These are phyloP conservation scores for Sakesphorus luctuosus DNA, from an alignment of 2,113 vertebrate genomes.

Conservation along the genomic window DNA sequence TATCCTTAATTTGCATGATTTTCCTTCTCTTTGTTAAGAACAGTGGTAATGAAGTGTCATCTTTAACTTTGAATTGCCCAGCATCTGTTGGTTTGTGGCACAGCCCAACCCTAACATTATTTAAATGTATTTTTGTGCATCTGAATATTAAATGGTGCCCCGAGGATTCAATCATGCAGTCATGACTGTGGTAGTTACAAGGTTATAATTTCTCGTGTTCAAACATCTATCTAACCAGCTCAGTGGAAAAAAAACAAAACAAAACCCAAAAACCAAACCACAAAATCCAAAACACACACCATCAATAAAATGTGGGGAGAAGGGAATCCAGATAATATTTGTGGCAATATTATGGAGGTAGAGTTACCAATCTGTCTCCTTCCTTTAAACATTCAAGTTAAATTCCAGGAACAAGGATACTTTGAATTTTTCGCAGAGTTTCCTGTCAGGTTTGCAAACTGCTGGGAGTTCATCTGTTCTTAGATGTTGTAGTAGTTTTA, in stretches of 20 bases:
- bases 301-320: neutral
- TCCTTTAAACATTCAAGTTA: neutral
- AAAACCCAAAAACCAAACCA: no score
- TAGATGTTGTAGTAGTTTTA: neutral
- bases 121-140: neutral
- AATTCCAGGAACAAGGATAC: neutral
- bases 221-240: neutral
- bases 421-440: neutral
- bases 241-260: neutral
- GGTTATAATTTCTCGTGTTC: neutral
- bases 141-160: neutral
- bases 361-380: neutral
- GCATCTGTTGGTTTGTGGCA: constrained; percentile 15
- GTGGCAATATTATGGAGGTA: neutral
- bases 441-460: neutral
- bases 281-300: neutral
- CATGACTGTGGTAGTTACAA: neutral
- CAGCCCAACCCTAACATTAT: neutral
- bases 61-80: constrained; percentile 25
- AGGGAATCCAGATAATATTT: neutral
- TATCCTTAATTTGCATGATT: constrained; percentile 1
- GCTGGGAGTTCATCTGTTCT: neutral
- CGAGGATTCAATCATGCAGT: neutral
- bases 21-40: constrained; percentile 10
- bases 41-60: neutral